Evolutionary conservation across 2,888 invertebrate genomes (phyloP), one percentile per base, ranked within the genome.

Genomic region (Myopa testacea): DNA sequence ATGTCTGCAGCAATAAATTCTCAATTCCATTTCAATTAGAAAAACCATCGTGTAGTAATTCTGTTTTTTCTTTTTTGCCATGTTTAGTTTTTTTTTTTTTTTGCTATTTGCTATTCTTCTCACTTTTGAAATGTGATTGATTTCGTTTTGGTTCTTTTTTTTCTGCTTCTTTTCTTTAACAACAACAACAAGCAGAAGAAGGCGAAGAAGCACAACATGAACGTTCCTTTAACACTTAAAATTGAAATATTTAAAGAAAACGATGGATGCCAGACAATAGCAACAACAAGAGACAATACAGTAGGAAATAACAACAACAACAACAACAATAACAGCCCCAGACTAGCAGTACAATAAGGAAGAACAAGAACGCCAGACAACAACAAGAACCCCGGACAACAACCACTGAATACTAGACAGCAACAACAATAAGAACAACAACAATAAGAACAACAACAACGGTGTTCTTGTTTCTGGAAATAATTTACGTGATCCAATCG

Each of bases 401-500:
- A 2, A 55, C 55, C 14, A 55, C 16, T 55, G 55, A 14, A n/a
- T 1, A 45, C 7, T 14, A 14, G n/a, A 16, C 50, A 63, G 58
- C 73, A 63, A 74, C 72, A 67, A 19, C 50, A 45, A 16, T 68
- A 12, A 50, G 40, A 40, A 12, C 60, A 52, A 52, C 45, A 60
- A 67, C 71, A 65, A 37, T 74, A 55, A 58, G 3, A 45, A 45
- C 45, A 45, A 40, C 40, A 40, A n/a, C 26, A n/a, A 62, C 7
- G n/a, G 26, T 80, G 76, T 72, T 78, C 81, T 81, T 68, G 68
- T 71, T 78, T 80, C 76, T 77, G 78, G 79, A 79, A 79, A 78
- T 76, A 80, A 80, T 80, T 82, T 82, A 82, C 82, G 82, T 82
- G 82, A 82, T 81, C 73, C 79, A 81, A 80, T 80, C 81, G 82